A percentile compares a stretch with the other conserved stretches of the same genome.
Conservation (phyloP, 2,888 invertebrate species). For the Bruchidius siliquastri region DNA sequence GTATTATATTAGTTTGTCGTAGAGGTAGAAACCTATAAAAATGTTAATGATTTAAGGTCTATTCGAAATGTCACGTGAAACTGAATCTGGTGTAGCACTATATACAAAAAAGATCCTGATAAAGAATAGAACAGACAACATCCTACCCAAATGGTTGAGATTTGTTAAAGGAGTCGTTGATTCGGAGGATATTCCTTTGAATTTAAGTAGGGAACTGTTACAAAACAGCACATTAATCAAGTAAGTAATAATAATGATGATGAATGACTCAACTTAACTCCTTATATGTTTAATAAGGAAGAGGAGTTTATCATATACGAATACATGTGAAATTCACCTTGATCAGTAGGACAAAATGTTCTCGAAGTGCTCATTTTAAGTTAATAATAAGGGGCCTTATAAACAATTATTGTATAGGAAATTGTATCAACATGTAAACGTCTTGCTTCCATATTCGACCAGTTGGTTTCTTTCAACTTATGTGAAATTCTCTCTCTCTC, state of each 20-base stretch:
- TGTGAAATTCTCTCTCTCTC: too few relatives aligned
- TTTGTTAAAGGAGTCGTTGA: slow-evolving; percentile 97
- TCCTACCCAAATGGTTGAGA: slow-evolving; percentile 91
- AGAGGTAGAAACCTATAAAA: background rate
- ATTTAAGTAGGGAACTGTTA: slow-evolving; percentile 90
- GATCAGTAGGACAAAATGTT: too few relatives aligned
- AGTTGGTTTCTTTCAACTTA: too few relatives aligned
- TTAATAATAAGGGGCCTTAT: too few relatives aligned
- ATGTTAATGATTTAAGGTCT: slow-evolving; percentile 52
- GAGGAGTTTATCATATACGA: too few relatives aligned
- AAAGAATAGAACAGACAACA: slow-evolving; percentile 83
- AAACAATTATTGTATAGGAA: too few relatives aligned
- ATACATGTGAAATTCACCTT: too few relatives aligned
- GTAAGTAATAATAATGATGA: slow-evolving; percentile 47
- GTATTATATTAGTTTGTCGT: slow-evolving; percentile 22
- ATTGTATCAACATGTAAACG: too few relatives aligned
- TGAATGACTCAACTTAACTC: too few relatives aligned
- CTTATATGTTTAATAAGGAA: too few relatives aligned
- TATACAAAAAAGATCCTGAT: slow-evolving; percentile 92
- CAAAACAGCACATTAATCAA: slow-evolving; percentile 89
- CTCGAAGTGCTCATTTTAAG: too few relatives aligned
- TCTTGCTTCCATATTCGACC: too few relatives aligned
- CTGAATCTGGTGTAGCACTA: slow-evolving; percentile 79
- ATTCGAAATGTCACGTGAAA: slow-evolving; percentile 85
- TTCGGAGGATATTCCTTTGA: slow-evolving; percentile 97